Evolutionary conservation across 2,888 invertebrate species (phyloP), one percentile per base, ranked within the genome.

Genomic region (Tryphoninae sp.): DNA sequence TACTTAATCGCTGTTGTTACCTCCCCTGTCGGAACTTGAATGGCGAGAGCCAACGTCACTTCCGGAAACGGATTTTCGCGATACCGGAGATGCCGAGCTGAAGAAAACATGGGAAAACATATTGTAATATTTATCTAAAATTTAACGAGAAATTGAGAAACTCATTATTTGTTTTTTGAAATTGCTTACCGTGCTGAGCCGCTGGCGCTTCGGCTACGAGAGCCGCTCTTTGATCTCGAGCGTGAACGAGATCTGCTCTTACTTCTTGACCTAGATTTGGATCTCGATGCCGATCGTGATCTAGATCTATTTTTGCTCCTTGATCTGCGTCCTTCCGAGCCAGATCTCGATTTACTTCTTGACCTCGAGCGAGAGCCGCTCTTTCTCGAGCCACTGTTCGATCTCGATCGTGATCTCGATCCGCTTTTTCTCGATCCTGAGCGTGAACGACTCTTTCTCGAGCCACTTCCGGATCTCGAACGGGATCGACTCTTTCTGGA

Each of bases 41-140:
- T 89, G 87, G 42, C 88, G 88, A 1, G 89, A 90, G 53, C 89
- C 90, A 19, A 83, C 90, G 71, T 94, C 94, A 85, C 94, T 94
- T 8, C 94, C 94, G 0, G 94, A 94, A 2, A 94, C 93, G 13
- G 94, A 94, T 86, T 94, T 94, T 71, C 94, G 92, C 2, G 94
- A 94, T 16, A 93, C 93, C 0, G 94, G 94, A 0, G 94, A 94
- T 42, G 93, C 90, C 19, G 92, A 92, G 67, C 92, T 91, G 80
- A 33, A 65, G 58, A 23, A 33, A 71, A 76, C 69, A 75, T 40
- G 45, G 42, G 45, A 33, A 67, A 49, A 53, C 65, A 55, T n/a
- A 55, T 19, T 16, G 23, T 9, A 59, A 13, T 26, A 45, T 40
- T 16, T 6, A 4, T 22, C 23, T 53, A 7, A 6, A 42, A 53